Evolutionary conservation across 2,113 vertebrate genomes (phyloP).

Genomic region (Tinamus guttatus): DNA sequence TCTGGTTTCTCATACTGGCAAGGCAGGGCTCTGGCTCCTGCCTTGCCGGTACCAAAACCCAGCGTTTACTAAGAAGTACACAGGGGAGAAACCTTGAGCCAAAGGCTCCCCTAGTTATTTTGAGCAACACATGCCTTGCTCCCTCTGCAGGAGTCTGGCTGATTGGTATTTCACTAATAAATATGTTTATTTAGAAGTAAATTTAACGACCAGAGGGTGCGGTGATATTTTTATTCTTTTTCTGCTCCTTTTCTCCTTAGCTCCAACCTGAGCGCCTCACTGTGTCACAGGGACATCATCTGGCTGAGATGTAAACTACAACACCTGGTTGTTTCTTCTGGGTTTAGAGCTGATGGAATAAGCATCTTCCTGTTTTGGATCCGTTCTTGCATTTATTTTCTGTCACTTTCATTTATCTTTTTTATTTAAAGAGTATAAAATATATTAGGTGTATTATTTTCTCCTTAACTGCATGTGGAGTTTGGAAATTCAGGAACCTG

Average conservation of each 20-base stretch:
- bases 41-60: background rate
- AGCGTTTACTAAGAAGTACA: background rate
- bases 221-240: constrained; percentile 14
- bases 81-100: background rate
- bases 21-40: background rate
- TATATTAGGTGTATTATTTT: background rate
- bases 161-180: constrained; percentile 22
- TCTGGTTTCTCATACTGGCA: constrained; percentile 7
- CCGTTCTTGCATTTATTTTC: background rate
- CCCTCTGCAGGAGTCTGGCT: background rate
- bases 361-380: background rate
- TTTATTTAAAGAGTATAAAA: background rate
- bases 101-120: constrained; percentile 1
- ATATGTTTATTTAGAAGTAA: constrained; percentile 19
- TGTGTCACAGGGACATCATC: constrained; percentile 37
- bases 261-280: background rate
- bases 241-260: background rate
- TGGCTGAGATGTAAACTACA: constrained; percentile 54
- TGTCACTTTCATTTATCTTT: background rate
- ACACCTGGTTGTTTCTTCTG: background rate
- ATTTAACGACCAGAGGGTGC: background rate
- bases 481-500: background rate
- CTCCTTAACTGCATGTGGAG: background rate
- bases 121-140: background rate
- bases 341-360: background rate